Percentiles rank a stretch among this genome's conserved stretches.
Evolutionary conservation across 2,113 vertebrate genomes (phyloP).

Genomic region (Oplegnathus fasciatus): DNA sequence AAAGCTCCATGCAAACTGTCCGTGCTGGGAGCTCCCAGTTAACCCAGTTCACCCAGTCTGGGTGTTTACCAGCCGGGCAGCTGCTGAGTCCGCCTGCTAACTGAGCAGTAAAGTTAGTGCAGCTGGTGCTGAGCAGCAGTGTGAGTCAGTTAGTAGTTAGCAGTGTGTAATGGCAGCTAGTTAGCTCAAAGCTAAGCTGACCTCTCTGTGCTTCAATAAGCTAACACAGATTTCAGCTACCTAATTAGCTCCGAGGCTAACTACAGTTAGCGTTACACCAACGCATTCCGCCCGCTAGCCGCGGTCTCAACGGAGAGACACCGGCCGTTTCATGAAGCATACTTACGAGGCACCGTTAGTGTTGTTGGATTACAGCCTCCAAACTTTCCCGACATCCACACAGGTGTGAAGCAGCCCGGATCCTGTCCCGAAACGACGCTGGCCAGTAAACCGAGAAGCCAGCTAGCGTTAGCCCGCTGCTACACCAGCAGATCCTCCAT

Average conservation of each 20-base stretch:
- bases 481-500: constrained; percentile 78
- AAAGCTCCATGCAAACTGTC: not conserved
- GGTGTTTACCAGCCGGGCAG: constrained; percentile 25
- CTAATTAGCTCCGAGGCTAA: constrained; percentile 65
- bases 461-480: constrained; percentile 73
- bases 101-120: not conserved
- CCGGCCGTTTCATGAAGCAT: rapidly evolving
- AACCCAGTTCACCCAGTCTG: not conserved
- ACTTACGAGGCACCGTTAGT: constrained; percentile 49
- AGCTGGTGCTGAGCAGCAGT: not conserved
- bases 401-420: not conserved
- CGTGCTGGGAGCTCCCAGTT: too few relatives aligned
- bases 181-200: constrained; percentile 58
- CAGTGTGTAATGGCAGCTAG: constrained; percentile 68
- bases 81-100: not conserved
- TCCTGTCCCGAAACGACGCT: constrained; percentile 34
- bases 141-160: not conserved
- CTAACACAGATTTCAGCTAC: constrained; percentile 66
- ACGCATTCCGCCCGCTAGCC: constrained; percentile 30
- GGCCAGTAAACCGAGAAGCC: constrained; percentile 25
- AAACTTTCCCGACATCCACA: constrained; percentile 22
- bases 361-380: constrained; percentile 5
- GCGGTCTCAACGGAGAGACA: too few relatives aligned
- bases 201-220: constrained; percentile 61
- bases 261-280: constrained; percentile 52